These are phyloP conservation scores for Parelbella ahira DNA, from an alignment of 2,888 invertebrate genomes.

Conservation along the genomic window DNA sequence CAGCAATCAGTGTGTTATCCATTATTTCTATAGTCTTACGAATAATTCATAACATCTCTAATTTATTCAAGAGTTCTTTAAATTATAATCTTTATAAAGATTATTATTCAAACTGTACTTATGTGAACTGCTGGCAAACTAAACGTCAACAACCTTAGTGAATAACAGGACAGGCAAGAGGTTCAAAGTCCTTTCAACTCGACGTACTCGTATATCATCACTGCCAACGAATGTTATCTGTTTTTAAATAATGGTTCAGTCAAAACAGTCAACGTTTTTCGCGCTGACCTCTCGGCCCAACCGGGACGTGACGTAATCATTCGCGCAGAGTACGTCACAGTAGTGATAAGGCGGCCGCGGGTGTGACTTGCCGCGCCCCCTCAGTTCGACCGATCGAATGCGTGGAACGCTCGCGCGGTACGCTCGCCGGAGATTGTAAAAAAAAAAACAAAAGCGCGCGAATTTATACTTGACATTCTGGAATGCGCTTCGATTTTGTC, in stretches of 20 bases:
- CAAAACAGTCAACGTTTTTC: constrained; percentile 1
- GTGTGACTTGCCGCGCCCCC: constrained; percentile 47
- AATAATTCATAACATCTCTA: no score
- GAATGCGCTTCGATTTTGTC: constrained; percentile 7
- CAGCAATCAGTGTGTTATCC: no score
- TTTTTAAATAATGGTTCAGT: neutral
- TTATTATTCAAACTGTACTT: no score
- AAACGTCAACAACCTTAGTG: no score
- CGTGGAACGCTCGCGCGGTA: constrained; percentile 40
- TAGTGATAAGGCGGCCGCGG: constrained; percentile 46
- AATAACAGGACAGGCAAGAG: no score
- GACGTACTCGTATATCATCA: no score
- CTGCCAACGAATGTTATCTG: neutral
- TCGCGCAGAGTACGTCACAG: constrained; percentile 7
- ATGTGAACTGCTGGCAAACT: no score
- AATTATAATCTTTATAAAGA: no score
- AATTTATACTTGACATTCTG: constrained; percentile 1
- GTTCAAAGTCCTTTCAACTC: no score
- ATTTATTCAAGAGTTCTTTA: no score
- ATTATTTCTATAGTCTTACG: no score
- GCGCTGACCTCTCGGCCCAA: constrained; percentile 8
- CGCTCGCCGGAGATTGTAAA: constrained; percentile 26
- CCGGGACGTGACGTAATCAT: constrained; percentile 13
- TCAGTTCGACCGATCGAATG: constrained; percentile 41
- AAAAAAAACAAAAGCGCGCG: constrained; percentile 2